Base-by-base conservation (phyloP, 1,140 invertebrate genomes). In the Plectus sambesii region DNA sequence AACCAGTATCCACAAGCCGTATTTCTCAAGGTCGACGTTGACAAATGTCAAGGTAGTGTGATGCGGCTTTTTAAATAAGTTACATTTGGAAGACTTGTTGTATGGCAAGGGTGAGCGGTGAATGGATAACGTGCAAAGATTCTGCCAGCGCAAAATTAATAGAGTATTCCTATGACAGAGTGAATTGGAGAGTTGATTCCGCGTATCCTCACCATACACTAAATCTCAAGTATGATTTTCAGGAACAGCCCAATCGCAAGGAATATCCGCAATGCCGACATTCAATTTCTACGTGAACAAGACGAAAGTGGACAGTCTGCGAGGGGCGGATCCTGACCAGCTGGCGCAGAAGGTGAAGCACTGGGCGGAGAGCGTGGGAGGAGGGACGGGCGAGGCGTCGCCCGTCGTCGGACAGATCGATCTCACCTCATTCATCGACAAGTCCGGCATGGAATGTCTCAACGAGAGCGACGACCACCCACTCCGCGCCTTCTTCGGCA, bases 391-490 rank as follows among this genome's bases (percentile, higher is more conserved):
- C 92, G 70, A 93, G 89, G 75, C 84, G 93, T 42, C 79, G 82
- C 62, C 83, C 87, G 64, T 87, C 70, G 82, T 81, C 6, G 74
- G 76, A 33, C 75, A 94, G 85, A 85, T 92, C 79, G 89, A 98
- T 72, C 71, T 97, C 17, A 73, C 69, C 77, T 52, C 80, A 29
- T 87, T 94, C 62, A 86, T 98, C 49, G 78, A 78, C 36, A 88
- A 87, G 72, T 77, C 78, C 55, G 80, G 84, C 59, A 90, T 87
- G 72, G 93, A 97, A 74, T 96, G 92, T 70, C 74, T 99, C 30
- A 99, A 99, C 75, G 90, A 96, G 72, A 80, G 83, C 9, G 89
- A 96, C 73, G 82, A 93, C 43, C 87, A 96, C 73, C 80, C 81
- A 38, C 74, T 96, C 36, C 67, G 73, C 17, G 79, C 85, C 59